Percentiles rank a stretch among this genome's conserved stretches.
These are phyloP conservation scores for Sycophila texana DNA, from an alignment of 2,888 invertebrate species.

Conservation along the genomic window DNA sequence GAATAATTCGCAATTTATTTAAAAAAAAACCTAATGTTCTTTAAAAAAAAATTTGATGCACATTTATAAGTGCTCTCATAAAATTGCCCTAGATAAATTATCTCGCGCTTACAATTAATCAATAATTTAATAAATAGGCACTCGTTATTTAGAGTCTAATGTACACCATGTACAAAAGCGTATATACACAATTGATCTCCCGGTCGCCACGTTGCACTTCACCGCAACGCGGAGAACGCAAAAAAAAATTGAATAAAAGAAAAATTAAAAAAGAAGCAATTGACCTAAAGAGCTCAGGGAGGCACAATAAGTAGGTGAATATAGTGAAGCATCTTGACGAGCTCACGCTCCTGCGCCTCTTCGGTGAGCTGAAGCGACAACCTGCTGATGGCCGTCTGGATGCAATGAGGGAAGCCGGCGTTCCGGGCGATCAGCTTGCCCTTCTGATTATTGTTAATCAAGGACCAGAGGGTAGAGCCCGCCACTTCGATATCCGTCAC, in stretches of 20 bases:
- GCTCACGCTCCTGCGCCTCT: constrained; percentile 33
- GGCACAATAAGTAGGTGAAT: constrained; percentile 67
- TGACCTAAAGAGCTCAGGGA: not conserved
- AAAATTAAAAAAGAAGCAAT: no score
- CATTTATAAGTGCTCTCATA: constrained; percentile 37
- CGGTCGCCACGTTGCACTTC: no score
- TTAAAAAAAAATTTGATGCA: constrained; percentile 16
- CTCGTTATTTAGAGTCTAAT: constrained; percentile 33
- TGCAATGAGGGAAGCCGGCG: constrained; percentile 75
- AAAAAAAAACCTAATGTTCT: constrained; percentile 32
- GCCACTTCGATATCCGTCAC: constrained; percentile 76
- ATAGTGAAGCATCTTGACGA: constrained; percentile 68
- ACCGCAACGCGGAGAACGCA: no score
- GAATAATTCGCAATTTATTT: not conserved
- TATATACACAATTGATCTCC: no score
- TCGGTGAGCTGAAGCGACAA: constrained; percentile 61
- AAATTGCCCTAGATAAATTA: constrained; percentile 30
- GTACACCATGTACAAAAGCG: constrained; percentile 38
- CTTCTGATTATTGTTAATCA: constrained; percentile 84
- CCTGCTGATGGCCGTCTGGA: constrained; percentile 76
- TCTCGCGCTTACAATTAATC: constrained; percentile 5
- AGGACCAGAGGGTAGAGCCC: constrained; percentile 81
- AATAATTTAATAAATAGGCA: constrained; percentile 45
- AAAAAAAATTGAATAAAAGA: no score
- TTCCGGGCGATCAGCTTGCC: constrained; percentile 79